phyloP scores from a whole-genome alignment of 2,113 vertebrate species.

The Halichoerus grypus region DNA sequence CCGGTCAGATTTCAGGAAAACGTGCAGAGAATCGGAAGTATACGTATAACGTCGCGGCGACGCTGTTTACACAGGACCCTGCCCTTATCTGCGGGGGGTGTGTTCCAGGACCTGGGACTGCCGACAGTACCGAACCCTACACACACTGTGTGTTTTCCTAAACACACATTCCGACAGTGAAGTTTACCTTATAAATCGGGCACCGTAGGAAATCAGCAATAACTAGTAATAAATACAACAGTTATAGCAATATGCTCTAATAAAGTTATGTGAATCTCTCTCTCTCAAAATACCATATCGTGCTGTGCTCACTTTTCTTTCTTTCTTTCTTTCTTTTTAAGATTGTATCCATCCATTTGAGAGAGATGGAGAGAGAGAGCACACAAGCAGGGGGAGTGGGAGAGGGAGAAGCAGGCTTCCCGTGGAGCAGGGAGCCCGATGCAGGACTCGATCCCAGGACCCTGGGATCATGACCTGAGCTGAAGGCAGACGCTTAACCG shows the following conservation, averaged over 20 bases:
- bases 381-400: too few relatives aligned
- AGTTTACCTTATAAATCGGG: neutral
- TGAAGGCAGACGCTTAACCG: too few relatives aligned
- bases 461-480: too few relatives aligned
- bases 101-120: neutral
- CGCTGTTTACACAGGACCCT: too few relatives aligned
- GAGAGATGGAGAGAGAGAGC: neutral
- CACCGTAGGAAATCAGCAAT: neutral
- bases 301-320: neutral
- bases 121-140: neutral
- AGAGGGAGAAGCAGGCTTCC: too few relatives aligned
- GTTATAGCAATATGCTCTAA: neutral
- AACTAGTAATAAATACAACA: neutral
- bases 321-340: neutral
- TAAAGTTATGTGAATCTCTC: neutral
- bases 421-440: too few relatives aligned
- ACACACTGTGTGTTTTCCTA: neutral
- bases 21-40: neutral
- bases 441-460: too few relatives aligned
- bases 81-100: neutral
- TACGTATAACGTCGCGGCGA: rapidly evolving
- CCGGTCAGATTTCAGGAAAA: neutral
- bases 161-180: too few relatives aligned
- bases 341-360: neutral
- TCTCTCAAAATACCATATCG: neutral